Percentiles rank a stretch among this genome's conserved stretches.
These are phyloP conservation scores for Barypeithes pellucidus DNA, from an alignment of 2,888 invertebrate species.

Conservation along the genomic window DNA sequence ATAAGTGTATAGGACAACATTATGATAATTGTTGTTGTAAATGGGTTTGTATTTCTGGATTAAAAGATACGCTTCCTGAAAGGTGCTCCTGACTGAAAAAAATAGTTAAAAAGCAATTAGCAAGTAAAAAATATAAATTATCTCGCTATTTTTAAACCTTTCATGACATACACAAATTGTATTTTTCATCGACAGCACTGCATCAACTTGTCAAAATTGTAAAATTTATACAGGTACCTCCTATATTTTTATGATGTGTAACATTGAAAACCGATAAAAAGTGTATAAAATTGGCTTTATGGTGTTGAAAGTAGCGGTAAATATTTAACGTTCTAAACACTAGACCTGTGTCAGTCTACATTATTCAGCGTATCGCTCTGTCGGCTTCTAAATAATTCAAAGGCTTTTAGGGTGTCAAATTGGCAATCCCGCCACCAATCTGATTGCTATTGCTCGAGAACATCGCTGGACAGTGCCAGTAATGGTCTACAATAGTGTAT, in stretches of 20 bases:
- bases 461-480: constrained; percentile 41
- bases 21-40: too few species aligned
- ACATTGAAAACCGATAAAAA: constrained; percentile 33
- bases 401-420: constrained; percentile 71
- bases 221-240: background rate
- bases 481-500: constrained; percentile 27
- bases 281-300: constrained; percentile 38
- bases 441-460: constrained; percentile 47
- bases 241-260: constrained; percentile 14
- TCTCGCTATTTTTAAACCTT: background rate
- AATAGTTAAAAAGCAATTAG: too few species aligned
- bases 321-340: constrained; percentile 71
- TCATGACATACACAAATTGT: background rate
- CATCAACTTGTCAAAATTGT: constrained; percentile 10
- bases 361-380: constrained; percentile 71
- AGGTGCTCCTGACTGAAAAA: too few species aligned
- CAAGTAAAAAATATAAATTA: too few species aligned
- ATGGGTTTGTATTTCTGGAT: too few species aligned
- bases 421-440: constrained; percentile 60
- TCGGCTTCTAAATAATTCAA: constrained; percentile 70
- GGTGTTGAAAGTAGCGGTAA: constrained; percentile 59
- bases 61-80: too few species aligned
- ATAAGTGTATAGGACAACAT: too few species aligned
- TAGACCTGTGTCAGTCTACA: constrained; percentile 71
- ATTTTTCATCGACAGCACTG: background rate